A percentile compares a stretch with the other conserved stretches of the same genome.
phyloP scores from a whole-genome alignment of 2,888 invertebrate genomes.

The Plagodis dolabraria region DNA sequence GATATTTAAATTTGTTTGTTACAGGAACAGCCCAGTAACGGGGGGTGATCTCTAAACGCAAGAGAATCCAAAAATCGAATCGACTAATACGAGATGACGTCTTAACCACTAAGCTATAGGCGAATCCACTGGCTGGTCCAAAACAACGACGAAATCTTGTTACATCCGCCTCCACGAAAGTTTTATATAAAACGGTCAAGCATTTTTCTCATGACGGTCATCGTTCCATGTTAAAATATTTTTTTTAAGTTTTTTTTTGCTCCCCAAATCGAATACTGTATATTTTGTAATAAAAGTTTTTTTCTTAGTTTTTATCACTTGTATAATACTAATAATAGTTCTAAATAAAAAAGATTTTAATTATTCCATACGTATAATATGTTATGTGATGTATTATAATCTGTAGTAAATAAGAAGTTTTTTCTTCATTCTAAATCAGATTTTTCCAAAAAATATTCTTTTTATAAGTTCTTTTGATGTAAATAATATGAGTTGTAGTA shows the following conservation, averaged over 20 bases:
- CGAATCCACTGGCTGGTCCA: slow-evolving; percentile 39
- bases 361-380: slow-evolving; percentile 61
- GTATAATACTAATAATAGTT: slow-evolving; percentile 40
- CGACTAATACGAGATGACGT: slow-evolving; percentile 28
- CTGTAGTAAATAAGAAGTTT: slow-evolving; percentile 13
- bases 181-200: slow-evolving; percentile 43
- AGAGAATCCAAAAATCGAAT: slow-evolving; percentile 22
- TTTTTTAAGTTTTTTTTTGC: slow-evolving; percentile 42
- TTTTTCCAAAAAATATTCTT: slow-evolving; percentile 27
- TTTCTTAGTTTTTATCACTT: slow-evolving; percentile 46
- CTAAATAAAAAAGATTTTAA: slow-evolving; percentile 41
- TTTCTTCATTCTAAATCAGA: slow-evolving; percentile 35
- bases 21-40: slow-evolving; percentile 77
- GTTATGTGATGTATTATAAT: slow-evolving; percentile 50
- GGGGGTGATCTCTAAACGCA: slow-evolving; percentile 62
- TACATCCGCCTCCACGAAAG: slow-evolving; percentile 32
- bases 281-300: slow-evolving; percentile 68
- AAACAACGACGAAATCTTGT: slow-evolving; percentile 13
- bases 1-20: slow-evolving; percentile 7
- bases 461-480: slow-evolving; percentile 46
- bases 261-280: slow-evolving; percentile 53
- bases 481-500: slow-evolving; percentile 50
- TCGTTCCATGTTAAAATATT: slow-evolving; percentile 34
- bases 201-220: slow-evolving; percentile 35
- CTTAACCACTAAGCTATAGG: slow-evolving; percentile 35